Percentiles rank a stretch among this genome's conserved stretches.
phyloP scores from a whole-genome alignment of 2,888 invertebrate genomes.

The Chalcosyrphus nemorum region DNA sequence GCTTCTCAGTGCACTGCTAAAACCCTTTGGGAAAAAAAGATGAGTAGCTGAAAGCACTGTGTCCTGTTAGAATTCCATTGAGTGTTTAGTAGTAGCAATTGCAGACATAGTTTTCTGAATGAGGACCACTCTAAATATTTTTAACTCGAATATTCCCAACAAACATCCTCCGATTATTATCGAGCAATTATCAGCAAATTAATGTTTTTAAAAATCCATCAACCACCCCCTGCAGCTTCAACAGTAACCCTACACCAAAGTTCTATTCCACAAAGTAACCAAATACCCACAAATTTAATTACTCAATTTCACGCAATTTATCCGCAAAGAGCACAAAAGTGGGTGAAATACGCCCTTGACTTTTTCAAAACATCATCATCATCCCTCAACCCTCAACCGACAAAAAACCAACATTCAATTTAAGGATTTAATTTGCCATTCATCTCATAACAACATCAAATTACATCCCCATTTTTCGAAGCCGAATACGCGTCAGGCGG shows the following conservation, averaged over 20 bases:
- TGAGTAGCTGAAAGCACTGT: too few relatives aligned
- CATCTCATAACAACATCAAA: slow-evolving; percentile 66
- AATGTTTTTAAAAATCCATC: not conserved
- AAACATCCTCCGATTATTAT: too few relatives aligned
- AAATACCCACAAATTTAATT: slow-evolving; percentile 30
- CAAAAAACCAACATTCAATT: slow-evolving; percentile 53
- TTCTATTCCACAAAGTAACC: not conserved
- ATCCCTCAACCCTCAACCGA: slow-evolving; percentile 45
- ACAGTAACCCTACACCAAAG: not conserved
- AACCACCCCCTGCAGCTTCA: not conserved
- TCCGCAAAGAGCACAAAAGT: slow-evolving; percentile 35
- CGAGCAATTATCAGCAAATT: not conserved
- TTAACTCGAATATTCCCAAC: too few relatives aligned
- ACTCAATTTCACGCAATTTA: slow-evolving; percentile 66
- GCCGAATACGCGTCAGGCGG: slow-evolving; percentile 33
- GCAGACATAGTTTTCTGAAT: too few relatives aligned
- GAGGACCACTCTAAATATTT: too few relatives aligned
- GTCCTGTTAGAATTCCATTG: too few relatives aligned
- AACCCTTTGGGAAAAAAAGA: too few relatives aligned
- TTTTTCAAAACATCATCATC: slow-evolving; percentile 44
- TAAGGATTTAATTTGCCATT: slow-evolving; percentile 66
- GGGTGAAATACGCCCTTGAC: slow-evolving; percentile 57
- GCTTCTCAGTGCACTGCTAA: too few relatives aligned
- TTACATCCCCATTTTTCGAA: slow-evolving; percentile 53
- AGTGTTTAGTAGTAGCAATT: too few relatives aligned